A percentile compares a stretch with the other conserved stretches of the same genome.
Conservation (phyloP, 2,113 vertebrate species). For the Prolemur simus region DNA sequence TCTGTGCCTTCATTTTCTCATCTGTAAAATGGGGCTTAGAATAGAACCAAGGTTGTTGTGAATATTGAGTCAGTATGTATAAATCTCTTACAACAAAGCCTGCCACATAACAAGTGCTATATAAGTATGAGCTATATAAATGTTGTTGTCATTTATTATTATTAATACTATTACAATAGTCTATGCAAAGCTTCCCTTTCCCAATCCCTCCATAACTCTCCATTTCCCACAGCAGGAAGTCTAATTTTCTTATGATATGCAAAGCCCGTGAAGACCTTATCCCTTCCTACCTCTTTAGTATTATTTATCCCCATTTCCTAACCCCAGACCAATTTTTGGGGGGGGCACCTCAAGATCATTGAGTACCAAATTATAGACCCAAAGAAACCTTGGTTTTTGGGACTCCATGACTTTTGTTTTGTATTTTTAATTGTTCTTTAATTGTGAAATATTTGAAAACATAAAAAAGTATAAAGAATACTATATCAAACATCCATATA, state of each 20-base stretch:
- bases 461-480: background rate
- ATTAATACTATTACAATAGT: background rate
- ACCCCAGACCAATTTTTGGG: background rate
- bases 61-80: background rate
- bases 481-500: background rate
- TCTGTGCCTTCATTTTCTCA: background rate
- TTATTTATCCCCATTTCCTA: background rate
- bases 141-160: background rate
- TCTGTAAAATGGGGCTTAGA: background rate
- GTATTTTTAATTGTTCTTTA: background rate
- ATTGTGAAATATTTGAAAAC: conserved; percentile 27
- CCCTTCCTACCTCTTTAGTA: background rate
- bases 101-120: background rate
- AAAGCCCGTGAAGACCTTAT: background rate
- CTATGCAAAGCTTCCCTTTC: background rate
- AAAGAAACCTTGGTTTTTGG: background rate
- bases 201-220: background rate
- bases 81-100: background rate
- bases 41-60: background rate
- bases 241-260: background rate
- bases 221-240: background rate
- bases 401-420: background rate
- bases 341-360: no score
- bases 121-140: background rate
- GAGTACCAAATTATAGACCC: background rate